These are phyloP conservation scores for Neodiprion pinetum DNA, from an alignment of 1,140 invertebrate genomes.

Conservation along the genomic window DNA sequence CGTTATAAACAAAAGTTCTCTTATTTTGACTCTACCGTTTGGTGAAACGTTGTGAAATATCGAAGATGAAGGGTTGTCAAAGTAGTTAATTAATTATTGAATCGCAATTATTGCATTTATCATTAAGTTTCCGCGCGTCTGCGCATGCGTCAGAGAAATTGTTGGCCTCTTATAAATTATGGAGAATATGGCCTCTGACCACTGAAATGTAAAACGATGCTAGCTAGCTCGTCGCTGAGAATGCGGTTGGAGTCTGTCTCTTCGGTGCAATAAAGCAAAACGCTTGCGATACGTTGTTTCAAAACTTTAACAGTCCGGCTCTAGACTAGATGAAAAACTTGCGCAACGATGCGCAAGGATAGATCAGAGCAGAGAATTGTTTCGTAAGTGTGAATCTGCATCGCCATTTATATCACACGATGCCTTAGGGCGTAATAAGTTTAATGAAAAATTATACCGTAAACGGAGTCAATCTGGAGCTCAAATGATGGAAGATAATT, in stretches of 20 bases:
- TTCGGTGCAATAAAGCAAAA: neutral
- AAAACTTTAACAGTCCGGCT: neutral
- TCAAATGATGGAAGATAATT: neutral
- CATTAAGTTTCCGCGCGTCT: too few species aligned
- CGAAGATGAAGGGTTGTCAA: too few species aligned
- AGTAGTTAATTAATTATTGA: too few species aligned
- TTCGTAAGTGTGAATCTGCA: slow-evolving; percentile 4
- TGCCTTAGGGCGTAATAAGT: neutral
- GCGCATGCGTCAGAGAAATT: too few species aligned
- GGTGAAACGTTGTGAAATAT: too few species aligned
- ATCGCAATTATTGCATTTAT: too few species aligned
- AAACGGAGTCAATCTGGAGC: neutral
- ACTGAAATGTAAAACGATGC: neutral
- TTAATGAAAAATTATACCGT: neutral
- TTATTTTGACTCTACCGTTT: too few species aligned
- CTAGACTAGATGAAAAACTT: neutral
- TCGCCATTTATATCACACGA: too few species aligned
- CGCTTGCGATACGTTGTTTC: neutral
- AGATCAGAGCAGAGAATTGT: neutral
- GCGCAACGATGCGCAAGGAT: neutral
- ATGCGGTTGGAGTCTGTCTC: neutral
- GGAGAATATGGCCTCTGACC: neutral
- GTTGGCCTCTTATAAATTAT: neutral
- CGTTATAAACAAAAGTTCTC: too few species aligned
- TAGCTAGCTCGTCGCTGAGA: neutral